A percentile compares a stretch with the other conserved stretches of the same genome.
These are phyloP conservation scores for Monarcha castaneiventris DNA, from an alignment of 2,113 vertebrate genomes.

Conservation along the genomic window DNA sequence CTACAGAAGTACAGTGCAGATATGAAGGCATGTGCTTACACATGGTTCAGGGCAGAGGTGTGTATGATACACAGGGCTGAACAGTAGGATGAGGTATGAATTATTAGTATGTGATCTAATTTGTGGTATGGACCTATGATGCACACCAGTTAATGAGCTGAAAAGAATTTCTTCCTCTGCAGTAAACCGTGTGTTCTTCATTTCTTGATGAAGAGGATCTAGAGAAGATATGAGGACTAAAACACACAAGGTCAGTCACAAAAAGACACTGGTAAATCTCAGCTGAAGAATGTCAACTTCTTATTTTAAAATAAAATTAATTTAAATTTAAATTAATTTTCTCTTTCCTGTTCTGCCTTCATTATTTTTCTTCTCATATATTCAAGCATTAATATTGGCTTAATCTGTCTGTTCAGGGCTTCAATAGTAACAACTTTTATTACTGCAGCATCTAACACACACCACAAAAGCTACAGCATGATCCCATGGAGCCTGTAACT, in stretches of 20 bases:
- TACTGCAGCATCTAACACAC: not conserved
- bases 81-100: not conserved
- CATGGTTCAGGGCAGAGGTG: not conserved
- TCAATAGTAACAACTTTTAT: not conserved
- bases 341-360: not conserved
- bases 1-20: not conserved
- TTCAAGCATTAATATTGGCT: not conserved
- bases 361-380: not conserved
- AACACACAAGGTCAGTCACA: not conserved
- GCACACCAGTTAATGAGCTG: not conserved
- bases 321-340: conserved; percentile 5
- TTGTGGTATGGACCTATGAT: not conserved
- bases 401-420: not conserved
- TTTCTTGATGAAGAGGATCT: too few relatives aligned
- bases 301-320: conserved; percentile 9
- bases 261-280: not conserved
- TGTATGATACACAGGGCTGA: not conserved
- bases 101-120: not conserved
- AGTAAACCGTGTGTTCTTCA: not conserved
- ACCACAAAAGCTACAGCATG: not conserved
- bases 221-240: not conserved
- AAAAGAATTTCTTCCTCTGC: not conserved
- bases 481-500: not conserved
- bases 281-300: not conserved
- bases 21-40: not conserved